These are phyloP conservation scores for Crioceris asparagi DNA, from an alignment of 2,888 invertebrate species.

Conservation along the genomic window DNA sequence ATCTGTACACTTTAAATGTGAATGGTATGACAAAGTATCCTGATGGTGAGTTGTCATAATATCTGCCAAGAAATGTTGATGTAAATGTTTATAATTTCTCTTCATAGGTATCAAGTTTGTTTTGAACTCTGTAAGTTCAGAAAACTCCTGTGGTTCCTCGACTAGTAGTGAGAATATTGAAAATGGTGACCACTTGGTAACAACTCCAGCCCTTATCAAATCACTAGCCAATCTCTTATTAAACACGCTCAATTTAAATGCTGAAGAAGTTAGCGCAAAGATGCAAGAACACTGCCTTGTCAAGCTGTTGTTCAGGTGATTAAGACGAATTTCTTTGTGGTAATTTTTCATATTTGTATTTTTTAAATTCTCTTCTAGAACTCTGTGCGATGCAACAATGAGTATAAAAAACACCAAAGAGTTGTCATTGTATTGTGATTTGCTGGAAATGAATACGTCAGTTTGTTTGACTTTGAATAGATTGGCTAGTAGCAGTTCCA, in stretches of 20 bases:
- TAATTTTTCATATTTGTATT: background rate
- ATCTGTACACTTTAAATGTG: conserved; percentile 22
- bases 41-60: conserved; percentile 11
- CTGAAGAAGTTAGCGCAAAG: conserved; percentile 33
- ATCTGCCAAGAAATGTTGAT: too few species aligned
- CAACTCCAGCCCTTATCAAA: conserved; percentile 41
- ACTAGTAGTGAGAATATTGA: conserved; percentile 6
- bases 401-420: conserved; percentile 32
- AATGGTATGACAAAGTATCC: conserved; percentile 4
- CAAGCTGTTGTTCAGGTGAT: conserved; percentile 41
- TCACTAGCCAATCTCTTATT: conserved; percentile 36
- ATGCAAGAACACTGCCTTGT: conserved; percentile 40
- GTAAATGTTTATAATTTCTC: too few species aligned
- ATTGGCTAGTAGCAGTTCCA: conserved; percentile 33
- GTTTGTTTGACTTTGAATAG: conserved; percentile 39
- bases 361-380: conserved; percentile 27
- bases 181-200: too few species aligned
- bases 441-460: conserved; percentile 42
- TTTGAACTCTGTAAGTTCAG: conserved; percentile 10
- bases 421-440: conserved; percentile 37
- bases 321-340: conserved; percentile 1
- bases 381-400: conserved; percentile 34
- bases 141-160: conserved; percentile 15
- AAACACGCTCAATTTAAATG: conserved; percentile 37
- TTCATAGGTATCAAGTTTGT: background rate